These are phyloP conservation scores for Limanda limanda DNA, from an alignment of 2,113 vertebrate genomes.

Conservation along the genomic window DNA sequence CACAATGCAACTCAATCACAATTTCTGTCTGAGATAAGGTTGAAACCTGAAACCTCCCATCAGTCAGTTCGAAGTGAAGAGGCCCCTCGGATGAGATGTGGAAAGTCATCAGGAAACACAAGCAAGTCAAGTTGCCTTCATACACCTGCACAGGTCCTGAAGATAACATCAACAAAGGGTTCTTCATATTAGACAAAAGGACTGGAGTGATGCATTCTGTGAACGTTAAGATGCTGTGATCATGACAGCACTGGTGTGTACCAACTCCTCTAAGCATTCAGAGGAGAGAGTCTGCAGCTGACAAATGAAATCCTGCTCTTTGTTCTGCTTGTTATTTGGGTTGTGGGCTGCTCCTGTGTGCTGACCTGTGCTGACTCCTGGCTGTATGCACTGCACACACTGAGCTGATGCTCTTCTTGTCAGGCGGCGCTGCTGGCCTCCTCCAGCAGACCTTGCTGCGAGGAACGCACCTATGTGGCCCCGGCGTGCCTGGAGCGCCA, in stretches of 20 bases:
- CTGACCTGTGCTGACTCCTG: conserved; percentile 53
- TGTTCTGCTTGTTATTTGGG: conserved; percentile 57
- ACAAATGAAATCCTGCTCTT: conserved; percentile 44
- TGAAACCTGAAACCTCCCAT: too few species aligned
- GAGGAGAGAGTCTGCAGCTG: conserved; percentile 5
- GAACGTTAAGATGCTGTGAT: conserved; percentile 9
- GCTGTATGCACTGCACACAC: conserved; percentile 26
- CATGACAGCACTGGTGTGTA: neutral
- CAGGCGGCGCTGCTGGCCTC: conserved; percentile 28
- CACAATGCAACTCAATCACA: too few species aligned
- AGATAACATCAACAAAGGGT: neutral
- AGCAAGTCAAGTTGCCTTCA: neutral
- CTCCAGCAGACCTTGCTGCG: conserved; percentile 18
- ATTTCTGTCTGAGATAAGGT: too few species aligned
- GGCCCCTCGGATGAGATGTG: too few species aligned
- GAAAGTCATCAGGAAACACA: neutral
- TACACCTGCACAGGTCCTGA: neutral
- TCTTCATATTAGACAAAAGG: too few species aligned
- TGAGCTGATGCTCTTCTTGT: conserved; percentile 27
- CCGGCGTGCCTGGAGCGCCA: conserved; percentile 7
- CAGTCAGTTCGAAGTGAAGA: too few species aligned
- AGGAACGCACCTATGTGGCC: conserved; percentile 12
- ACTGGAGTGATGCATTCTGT: neutral
- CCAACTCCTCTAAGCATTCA: conserved; percentile 16
- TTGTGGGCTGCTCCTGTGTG: conserved; percentile 40